Percentiles rank a stretch among this genome's conserved stretches.
phyloP scores from a whole-genome alignment of 1,140 invertebrate genomes.

The Ceratina australensis region DNA sequence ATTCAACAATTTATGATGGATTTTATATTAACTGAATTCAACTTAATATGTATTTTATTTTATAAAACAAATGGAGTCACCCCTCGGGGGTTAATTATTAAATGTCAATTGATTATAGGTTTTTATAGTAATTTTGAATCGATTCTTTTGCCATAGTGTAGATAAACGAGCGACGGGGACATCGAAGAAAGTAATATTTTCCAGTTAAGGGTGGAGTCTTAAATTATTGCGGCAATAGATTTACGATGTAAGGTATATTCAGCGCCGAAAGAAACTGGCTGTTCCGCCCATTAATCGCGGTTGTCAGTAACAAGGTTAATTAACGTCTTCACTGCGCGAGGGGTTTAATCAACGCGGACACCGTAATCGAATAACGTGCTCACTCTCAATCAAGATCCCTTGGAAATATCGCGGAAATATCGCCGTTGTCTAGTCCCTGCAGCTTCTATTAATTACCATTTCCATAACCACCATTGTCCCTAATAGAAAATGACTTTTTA shows the following conservation, averaged over 20 bases:
- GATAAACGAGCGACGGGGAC: no score
- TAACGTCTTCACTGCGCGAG: conserved; percentile 30
- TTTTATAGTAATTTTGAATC: not conserved
- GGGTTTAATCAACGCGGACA: conserved; percentile 46
- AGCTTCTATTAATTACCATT: not conserved
- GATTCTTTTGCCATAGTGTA: not conserved
- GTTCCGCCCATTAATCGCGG: conserved; percentile 20
- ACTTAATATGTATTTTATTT: no score
- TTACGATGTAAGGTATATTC: conserved; percentile 10
- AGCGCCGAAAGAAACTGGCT: not conserved
- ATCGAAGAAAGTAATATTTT: not conserved
- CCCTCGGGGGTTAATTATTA: no score
- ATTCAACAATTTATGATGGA: no score
- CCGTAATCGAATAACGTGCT: conserved; percentile 41
- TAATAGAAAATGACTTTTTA: not conserved
- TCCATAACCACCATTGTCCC: not conserved
- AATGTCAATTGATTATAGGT: not conserved
- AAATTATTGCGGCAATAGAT: not conserved
- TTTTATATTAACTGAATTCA: no score
- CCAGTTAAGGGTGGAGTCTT: not conserved
- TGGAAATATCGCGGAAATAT: conserved; percentile 14
- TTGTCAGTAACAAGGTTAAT: conserved; percentile 45
- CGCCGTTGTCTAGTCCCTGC: not conserved
- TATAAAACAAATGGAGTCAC: no score
- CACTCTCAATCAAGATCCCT: conserved; percentile 22